phyloP scores from a whole-genome alignment of 2,888 invertebrate species.

The Nomada lathburiana region DNA sequence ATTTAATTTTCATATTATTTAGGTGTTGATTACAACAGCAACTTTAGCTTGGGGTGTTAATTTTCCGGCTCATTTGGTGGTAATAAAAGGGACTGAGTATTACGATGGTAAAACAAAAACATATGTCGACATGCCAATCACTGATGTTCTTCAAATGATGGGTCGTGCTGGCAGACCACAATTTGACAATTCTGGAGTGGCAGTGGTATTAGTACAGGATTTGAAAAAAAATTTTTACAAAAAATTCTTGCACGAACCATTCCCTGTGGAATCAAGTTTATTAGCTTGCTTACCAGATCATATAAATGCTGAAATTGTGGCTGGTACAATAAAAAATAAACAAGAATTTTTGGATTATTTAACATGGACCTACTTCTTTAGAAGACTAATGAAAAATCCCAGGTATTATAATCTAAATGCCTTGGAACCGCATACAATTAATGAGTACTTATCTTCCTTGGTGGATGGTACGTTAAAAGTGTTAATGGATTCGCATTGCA shows the following conservation, averaged over 20 bases:
- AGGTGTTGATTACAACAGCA: constrained; percentile 97
- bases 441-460: constrained; percentile 91
- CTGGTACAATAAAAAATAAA: constrained; percentile 96
- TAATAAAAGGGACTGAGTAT: constrained; percentile 99
- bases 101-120: constrained; percentile 98
- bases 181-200: constrained; percentile 96
- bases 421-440: constrained; percentile 89
- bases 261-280: constrained; percentile 98
- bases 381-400: constrained; percentile 96
- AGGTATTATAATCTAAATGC: constrained; percentile 93
- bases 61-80: constrained; percentile 98
- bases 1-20: constrained; percentile 19
- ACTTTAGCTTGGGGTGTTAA: constrained; percentile 99
- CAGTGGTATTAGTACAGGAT: constrained; percentile 96
- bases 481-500: constrained; percentile 91
- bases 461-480: constrained; percentile 92
- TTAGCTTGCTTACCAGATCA: constrained; percentile 93
- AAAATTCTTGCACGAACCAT: constrained; percentile 99
- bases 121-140: constrained; percentile 99
- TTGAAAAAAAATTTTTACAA: constrained; percentile 99
- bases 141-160: constrained; percentile 99
- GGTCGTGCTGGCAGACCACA: constrained; percentile 99
- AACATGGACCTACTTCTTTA: constrained; percentile 99
- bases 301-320: constrained; percentile 98
- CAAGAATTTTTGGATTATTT: constrained; percentile 98